These are phyloP conservation scores for Threskiornis aethiopicus DNA, from an alignment of 2,797 vertebrate species.

Conservation along the genomic window DNA sequence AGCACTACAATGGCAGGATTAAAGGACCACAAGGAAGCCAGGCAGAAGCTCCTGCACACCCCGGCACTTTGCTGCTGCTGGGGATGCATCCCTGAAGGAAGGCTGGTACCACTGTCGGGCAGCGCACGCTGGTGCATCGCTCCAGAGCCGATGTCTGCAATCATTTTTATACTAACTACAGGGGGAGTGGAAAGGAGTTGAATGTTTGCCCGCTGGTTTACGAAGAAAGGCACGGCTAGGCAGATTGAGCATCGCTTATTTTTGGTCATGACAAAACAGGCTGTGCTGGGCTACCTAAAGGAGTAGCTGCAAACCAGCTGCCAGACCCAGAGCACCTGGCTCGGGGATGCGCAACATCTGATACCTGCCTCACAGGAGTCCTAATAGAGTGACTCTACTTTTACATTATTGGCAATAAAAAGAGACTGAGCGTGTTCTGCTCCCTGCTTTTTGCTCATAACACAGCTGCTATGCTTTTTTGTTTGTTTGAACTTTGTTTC, in stretches of 20 bases:
- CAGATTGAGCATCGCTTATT: neutral
- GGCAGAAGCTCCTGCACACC: neutral
- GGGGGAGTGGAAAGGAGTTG: neutral
- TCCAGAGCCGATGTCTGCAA: accelerated
- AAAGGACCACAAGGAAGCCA: neutral
- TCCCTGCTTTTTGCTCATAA: neutral
- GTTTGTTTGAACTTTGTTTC: neutral
- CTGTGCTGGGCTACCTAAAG: neutral
- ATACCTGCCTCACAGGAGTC: neutral
- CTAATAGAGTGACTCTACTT: neutral
- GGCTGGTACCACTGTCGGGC: neutral
- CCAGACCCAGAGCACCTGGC: neutral
- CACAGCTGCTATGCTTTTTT: neutral
- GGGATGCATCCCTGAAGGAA: neutral
- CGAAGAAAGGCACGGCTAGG: neutral
- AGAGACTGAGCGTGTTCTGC: neutral
- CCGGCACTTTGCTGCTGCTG: neutral
- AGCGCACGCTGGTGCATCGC: accelerated
- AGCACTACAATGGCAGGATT: neutral
- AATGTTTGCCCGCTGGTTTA: neutral
- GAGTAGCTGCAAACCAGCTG: neutral
- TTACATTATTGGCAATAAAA: neutral
- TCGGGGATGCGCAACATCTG: neutral
- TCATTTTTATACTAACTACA: neutral
- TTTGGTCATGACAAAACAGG: neutral